Percentiles rank a stretch among this genome's conserved stretches.
phyloP scores from a whole-genome alignment of 2,888 invertebrate species.

The Erpobdella octoculata region DNA sequence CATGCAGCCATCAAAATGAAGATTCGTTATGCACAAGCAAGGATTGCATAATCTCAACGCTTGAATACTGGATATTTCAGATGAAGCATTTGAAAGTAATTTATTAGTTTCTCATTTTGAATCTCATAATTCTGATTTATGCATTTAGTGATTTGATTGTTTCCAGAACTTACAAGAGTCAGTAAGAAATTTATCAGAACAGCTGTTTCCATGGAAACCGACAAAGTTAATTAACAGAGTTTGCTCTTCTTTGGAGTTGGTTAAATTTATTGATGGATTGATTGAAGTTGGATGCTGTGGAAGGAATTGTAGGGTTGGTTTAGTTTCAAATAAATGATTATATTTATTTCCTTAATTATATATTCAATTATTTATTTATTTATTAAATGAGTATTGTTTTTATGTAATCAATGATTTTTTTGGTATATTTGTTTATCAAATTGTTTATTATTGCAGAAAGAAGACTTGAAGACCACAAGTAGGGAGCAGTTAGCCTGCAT shows the following conservation, averaged over 20 bases:
- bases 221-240: conserved; percentile 36
- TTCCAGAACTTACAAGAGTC: conserved; percentile 43
- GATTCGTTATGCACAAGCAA: neutral
- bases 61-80: conserved; percentile 36
- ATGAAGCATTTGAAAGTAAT: conserved; percentile 33
- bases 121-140: neutral
- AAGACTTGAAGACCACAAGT: neutral
- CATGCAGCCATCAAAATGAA: neutral
- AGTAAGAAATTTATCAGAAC: conserved; percentile 43
- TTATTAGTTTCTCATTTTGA: neutral
- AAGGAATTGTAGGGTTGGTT: neutral
- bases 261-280: conserved; percentile 27
- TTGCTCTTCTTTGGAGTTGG: conserved; percentile 15
- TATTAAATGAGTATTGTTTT: neutral
- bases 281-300: neutral
- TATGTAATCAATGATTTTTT: neutral
- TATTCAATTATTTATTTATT: no score
- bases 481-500: conserved; percentile 44
- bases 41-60: conserved; percentile 27
- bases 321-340: neutral
- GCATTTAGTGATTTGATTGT: neutral
- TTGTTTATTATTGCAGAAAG: neutral
- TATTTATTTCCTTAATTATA: no score
- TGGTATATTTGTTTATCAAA: neutral
- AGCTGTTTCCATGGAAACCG: conserved; percentile 42